phyloP scores from a whole-genome alignment of 1,140 invertebrate genomes.

The Trigoniulus corallinus region DNA sequence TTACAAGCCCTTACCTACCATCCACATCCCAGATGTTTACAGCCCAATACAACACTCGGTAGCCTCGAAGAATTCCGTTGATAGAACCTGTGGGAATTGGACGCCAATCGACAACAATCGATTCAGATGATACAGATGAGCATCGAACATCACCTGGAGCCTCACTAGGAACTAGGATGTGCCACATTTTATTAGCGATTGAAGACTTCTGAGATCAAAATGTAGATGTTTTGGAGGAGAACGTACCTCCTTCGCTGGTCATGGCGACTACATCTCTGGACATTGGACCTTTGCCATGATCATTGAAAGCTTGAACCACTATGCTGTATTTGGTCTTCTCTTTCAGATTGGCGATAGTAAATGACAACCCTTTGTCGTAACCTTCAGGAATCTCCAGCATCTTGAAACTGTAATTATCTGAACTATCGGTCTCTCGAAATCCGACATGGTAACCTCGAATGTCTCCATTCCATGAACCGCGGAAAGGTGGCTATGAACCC shows the following conservation, averaged over 20 bases:
- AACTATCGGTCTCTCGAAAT: conserved; percentile 57
- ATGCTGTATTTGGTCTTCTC: conserved; percentile 90
- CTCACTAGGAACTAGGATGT: conserved; percentile 19
- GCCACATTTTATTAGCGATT: neutral
- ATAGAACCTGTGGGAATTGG: conserved; percentile 73
- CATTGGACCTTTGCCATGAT: conserved; percentile 77
- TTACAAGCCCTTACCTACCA: too few relatives aligned
- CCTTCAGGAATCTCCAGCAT: conserved; percentile 47
- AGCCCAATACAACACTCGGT: conserved; percentile 88
- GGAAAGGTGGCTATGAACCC: conserved; percentile 63
- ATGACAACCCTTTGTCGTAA: conserved; percentile 2
- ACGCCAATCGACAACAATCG: conserved; percentile 82
- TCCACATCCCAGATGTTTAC: conserved; percentile 19
- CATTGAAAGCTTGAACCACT: conserved; percentile 88
- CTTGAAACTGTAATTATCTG: conserved; percentile 79
- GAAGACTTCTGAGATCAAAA: too few relatives aligned
- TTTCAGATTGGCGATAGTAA: conserved; percentile 32
- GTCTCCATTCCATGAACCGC: conserved; percentile 82
- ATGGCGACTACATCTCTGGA: conserved; percentile 76
- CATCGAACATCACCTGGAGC: conserved; percentile 66
- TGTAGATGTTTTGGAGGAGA: too few relatives aligned
- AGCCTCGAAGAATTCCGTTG: conserved; percentile 88
- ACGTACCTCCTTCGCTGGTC: conserved; percentile 69
- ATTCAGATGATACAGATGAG: conserved; percentile 78
- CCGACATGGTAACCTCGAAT: conserved; percentile 65